These are phyloP conservation scores for Plotosus lineatus DNA, from an alignment of 2,113 vertebrate species.

Conservation along the genomic window DNA sequence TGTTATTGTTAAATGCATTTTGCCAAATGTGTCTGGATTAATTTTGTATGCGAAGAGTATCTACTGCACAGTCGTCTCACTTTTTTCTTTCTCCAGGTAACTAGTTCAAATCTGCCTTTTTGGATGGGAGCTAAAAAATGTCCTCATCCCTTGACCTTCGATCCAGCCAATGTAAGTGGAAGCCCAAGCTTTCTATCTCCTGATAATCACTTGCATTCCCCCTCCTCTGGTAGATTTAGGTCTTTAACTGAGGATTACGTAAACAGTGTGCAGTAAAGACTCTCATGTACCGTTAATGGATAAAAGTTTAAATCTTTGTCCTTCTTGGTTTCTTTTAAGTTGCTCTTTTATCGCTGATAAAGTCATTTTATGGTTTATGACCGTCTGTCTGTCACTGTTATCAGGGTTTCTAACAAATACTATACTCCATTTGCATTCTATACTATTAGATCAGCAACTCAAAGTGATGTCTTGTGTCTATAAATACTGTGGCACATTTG, in stretches of 20 bases:
- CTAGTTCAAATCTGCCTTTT: slow-evolving; percentile 71
- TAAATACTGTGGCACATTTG: neutral
- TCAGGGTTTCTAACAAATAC: slow-evolving; percentile 26
- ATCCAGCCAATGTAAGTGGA: slow-evolving; percentile 73
- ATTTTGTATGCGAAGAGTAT: neutral
- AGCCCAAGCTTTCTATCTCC: slow-evolving; percentile 35
- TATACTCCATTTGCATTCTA: slow-evolving; percentile 19
- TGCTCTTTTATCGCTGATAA: neutral
- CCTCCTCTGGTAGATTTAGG: slow-evolving; percentile 40
- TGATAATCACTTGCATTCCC: slow-evolving; percentile 52
- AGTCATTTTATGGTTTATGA: slow-evolving; percentile 26
- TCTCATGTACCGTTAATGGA: neutral
- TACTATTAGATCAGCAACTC: slow-evolving; percentile 11
- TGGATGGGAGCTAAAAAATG: slow-evolving; percentile 79
- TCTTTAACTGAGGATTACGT: slow-evolving; percentile 46
- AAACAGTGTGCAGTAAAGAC: slow-evolving; percentile 4
- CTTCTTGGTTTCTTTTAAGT: neutral
- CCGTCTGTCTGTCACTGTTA: slow-evolving; percentile 6
- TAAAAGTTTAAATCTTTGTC: neutral
- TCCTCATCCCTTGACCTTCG: slow-evolving; percentile 77
- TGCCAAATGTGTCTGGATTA: neutral
- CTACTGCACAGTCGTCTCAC: slow-evolving; percentile 5
- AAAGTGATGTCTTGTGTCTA: slow-evolving; percentile 13
- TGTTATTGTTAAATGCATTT: neutral
- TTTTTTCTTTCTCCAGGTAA: slow-evolving; percentile 65